phyloP scores from a whole-genome alignment of 2,797 vertebrate genomes.

The Glyptemys insculpta region DNA sequence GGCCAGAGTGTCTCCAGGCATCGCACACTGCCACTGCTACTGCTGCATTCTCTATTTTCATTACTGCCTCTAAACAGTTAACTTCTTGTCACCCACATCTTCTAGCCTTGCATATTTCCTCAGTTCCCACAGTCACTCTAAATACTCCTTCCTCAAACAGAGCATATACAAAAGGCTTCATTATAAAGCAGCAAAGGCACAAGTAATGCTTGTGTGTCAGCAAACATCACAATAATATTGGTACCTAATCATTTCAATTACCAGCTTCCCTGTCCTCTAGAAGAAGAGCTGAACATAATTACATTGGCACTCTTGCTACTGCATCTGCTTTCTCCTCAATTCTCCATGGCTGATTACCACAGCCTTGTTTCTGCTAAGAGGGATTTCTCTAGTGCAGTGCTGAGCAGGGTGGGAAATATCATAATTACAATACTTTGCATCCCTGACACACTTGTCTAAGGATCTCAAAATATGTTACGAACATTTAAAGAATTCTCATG shows the following conservation, averaged over 20 bases:
- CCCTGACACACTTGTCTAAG: neutral
- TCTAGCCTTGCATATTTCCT: neutral
- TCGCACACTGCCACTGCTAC: conserved; percentile 5
- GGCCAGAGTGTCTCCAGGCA: conserved; percentile 14
- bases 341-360: conserved; percentile 26
- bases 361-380: neutral
- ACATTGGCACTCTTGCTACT: conserved; percentile 47
- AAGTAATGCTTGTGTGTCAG: conserved; percentile 16
- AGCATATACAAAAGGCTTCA: conserved; percentile 15
- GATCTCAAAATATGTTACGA: neutral
- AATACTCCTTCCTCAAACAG: conserved; percentile 30
- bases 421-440: neutral
- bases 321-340: conserved; percentile 30
- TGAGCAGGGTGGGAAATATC: neutral
- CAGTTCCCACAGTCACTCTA: conserved; percentile 31
- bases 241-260: conserved; percentile 66
- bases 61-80: conserved; percentile 18
- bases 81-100: neutral
- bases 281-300: conserved; percentile 57
- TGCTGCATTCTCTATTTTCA: neutral
- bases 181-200: conserved; percentile 18
- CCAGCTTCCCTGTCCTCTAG: conserved; percentile 36
- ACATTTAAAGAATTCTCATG: neutral
- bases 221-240: conserved; percentile 12
- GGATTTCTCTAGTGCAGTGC: neutral